Evolutionary conservation across 1,140 invertebrate genomes (phyloP), one percentile per base, ranked within the genome.

Genomic region (Bombus balteatus): DNA sequence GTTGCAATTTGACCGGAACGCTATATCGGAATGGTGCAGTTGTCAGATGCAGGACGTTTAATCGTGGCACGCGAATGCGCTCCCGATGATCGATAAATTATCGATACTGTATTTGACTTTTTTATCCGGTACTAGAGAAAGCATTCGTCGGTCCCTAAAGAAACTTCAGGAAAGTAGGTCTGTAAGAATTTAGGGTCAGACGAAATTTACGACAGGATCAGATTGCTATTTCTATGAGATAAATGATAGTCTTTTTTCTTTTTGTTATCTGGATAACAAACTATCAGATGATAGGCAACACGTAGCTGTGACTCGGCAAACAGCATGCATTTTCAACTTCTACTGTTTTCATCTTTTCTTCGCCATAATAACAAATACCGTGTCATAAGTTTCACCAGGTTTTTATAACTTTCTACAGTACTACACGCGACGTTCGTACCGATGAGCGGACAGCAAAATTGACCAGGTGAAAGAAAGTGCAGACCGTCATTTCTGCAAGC

Each of bases 11-110:
- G 68, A 62, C 37, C 73, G 77, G 59, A 70, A 68, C 66, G 57
- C 81, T 62, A 78, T 68, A 88, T 41, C 62, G 87, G 37, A 74
- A 72, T n/a, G 74, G 65, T 32, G 37, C 72, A 73, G 76, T 88
- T 85, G 88, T 76, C 74, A 88, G 74, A 86, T 83, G 74, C 78
- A 83, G 68, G 65, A 76, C 88, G 71, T 89, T 89, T 87, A 89
- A 89, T 89, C 85, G 75, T 32, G 84, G 70, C 83, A 81, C 80
- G 88, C 68, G 88, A 87, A 77, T 87, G 71, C 78, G 57, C 32
- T 34, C 59, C 82, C 84, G 83, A 84, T 89, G 68, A 37, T 68
- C 83, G 88, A 83, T 89, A 89, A 85, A 89, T 90, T 90, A 85
- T 90, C 74, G 88, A 81, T 81, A 65, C 57, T 32, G 59, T n/a